These are phyloP conservation scores for Thamnophis sirtalis DNA, from an alignment of 2,113 vertebrate species.

Conservation along the genomic window DNA sequence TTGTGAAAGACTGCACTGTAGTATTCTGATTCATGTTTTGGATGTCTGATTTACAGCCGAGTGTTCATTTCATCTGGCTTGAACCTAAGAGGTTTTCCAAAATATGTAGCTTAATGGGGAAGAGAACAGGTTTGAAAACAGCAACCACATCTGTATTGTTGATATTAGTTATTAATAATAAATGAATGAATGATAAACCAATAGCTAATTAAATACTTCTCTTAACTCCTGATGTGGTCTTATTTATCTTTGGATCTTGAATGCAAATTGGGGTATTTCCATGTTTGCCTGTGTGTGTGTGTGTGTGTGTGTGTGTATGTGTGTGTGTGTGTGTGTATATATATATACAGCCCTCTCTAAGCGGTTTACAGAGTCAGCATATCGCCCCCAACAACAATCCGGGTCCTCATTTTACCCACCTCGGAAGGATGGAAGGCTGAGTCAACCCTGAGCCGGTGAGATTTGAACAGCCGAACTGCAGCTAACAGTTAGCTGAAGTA, in stretches of 20 bases:
- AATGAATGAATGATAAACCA: constrained; percentile 58
- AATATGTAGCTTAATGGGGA: constrained; percentile 44
- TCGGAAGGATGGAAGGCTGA: too few species aligned
- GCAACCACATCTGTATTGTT: constrained; percentile 37
- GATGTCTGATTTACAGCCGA: neutral
- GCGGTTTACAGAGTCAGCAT: too few species aligned
- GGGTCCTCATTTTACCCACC: too few species aligned
- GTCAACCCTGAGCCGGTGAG: too few species aligned
- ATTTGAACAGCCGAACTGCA: too few species aligned
- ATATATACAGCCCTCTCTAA: too few species aligned
- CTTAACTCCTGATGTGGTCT: constrained; percentile 20
- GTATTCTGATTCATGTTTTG: neutral
- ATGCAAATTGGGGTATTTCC: constrained; percentile 48
- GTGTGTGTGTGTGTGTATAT: too few species aligned
- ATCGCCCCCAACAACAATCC: too few species aligned
- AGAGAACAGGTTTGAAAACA: constrained; percentile 27
- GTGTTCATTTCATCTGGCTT: constrained; percentile 28
- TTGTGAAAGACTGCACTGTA: neutral
- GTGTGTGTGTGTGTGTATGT: too few species aligned
- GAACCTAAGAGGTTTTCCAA: constrained; percentile 23
- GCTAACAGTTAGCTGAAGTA: too few species aligned
- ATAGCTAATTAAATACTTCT: constrained; percentile 59
- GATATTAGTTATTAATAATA: constrained; percentile 49
- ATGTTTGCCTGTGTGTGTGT: too few species aligned
- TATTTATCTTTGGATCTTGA: constrained; percentile 45